Evolutionary conservation across 92 coral and sea anemone species (phyloP).

Genomic region (Porites divaricata): DNA sequence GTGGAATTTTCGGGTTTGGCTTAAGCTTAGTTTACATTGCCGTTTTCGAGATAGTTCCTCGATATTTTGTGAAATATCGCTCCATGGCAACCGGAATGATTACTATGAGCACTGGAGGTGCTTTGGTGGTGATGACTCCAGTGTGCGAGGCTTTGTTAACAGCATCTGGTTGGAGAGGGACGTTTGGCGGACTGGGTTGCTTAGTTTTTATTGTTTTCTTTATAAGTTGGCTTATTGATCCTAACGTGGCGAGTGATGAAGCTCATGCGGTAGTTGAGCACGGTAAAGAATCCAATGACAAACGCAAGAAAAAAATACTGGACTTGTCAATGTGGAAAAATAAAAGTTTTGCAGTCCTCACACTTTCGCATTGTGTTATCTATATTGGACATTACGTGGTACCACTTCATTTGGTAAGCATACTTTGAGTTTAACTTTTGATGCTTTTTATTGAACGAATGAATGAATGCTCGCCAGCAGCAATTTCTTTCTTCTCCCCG

Average conservation of each 20-base stretch:
- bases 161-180: slow-evolving; percentile 51
- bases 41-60: slow-evolving; percentile 45
- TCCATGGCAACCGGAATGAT: slow-evolving; percentile 49
- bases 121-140: slow-evolving; percentile 45
- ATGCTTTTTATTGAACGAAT: neutral
- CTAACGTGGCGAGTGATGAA: slow-evolving; percentile 25
- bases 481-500: no score
- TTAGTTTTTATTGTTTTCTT: neutral
- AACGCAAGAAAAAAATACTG: neutral
- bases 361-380: neutral
- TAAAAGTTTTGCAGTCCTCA: slow-evolving; percentile 2
- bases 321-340: slow-evolving; percentile 56
- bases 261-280: neutral
- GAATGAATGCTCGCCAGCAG: neutral
- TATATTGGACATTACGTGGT: slow-evolving; percentile 23
- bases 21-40: slow-evolving; percentile 40
- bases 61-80: slow-evolving; percentile 39
- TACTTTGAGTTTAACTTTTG: neutral
- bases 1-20: slow-evolving; percentile 55
- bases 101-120: slow-evolving; percentile 46
- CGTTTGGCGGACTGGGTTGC: slow-evolving; percentile 31
- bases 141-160: slow-evolving; percentile 39
- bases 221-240: slow-evolving; percentile 12
- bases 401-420: slow-evolving; percentile 40
- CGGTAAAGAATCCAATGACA: neutral